These are phyloP conservation scores for Channa maculata DNA, from an alignment of 2,113 vertebrate species.

Conservation along the genomic window DNA sequence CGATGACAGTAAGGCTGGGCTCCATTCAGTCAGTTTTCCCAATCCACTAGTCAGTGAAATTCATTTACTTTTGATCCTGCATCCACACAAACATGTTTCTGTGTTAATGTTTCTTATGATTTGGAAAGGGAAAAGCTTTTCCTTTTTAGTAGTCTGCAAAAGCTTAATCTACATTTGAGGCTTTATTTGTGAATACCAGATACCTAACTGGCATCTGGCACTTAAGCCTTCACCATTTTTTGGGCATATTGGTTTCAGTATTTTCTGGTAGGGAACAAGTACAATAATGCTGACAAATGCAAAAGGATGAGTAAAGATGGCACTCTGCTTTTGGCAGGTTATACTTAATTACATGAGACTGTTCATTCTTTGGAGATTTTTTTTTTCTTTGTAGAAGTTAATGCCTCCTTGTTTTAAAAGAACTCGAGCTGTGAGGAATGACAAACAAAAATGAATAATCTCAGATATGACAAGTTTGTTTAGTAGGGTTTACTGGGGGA, in stretches of 20 bases:
- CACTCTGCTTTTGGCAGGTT: slow-evolving; percentile 21
- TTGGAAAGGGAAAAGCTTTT: neutral
- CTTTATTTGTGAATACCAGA: neutral
- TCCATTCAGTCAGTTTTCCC: slow-evolving; percentile 40
- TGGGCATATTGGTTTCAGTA: no score
- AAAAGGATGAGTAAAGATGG: slow-evolving; percentile 1
- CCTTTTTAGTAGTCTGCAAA: neutral
- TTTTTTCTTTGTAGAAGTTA: slow-evolving; percentile 14
- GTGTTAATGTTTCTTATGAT: neutral
- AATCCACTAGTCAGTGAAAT: slow-evolving; percentile 16
- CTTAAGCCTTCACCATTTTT: neutral
- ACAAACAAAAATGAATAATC: slow-evolving; percentile 28
- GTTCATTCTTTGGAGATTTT: slow-evolving; percentile 23
- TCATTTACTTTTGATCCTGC: slow-evolving; percentile 15
- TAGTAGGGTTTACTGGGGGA: slow-evolving; percentile 1
- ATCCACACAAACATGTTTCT: slow-evolving; percentile 1
- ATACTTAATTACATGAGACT: slow-evolving; percentile 25
- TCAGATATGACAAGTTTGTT: slow-evolving; percentile 18
- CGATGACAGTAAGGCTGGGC: slow-evolving; percentile 43
- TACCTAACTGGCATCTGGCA: no score
- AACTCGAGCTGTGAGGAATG: slow-evolving; percentile 11
- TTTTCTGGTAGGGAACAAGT: neutral
- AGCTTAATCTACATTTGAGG: neutral
- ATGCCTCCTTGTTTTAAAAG: slow-evolving; percentile 22
- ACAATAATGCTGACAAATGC: neutral